A percentile compares a stretch with the other conserved stretches of the same genome.
These are phyloP conservation scores for Embiotoca jacksoni DNA, from an alignment of 2,113 vertebrate genomes.

Conservation along the genomic window DNA sequence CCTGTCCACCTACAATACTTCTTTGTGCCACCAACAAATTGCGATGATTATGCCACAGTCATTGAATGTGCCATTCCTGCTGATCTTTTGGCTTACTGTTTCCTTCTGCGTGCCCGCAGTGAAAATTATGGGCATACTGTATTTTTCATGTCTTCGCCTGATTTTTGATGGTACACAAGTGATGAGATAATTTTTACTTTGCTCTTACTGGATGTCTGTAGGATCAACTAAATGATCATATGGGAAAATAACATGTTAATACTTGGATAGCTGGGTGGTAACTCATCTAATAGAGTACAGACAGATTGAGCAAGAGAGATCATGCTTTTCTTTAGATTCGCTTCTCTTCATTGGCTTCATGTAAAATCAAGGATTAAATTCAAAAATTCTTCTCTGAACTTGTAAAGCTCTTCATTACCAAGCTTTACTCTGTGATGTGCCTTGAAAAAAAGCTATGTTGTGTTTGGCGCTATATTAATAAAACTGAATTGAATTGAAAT, in stretches of 20 bases:
- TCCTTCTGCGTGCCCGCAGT: neutral
- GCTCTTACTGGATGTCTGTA: neutral
- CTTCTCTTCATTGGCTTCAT: too few relatives aligned
- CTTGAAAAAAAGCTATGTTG: too few relatives aligned
- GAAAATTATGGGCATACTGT: neutral
- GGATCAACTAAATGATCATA: neutral
- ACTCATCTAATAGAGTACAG: neutral
- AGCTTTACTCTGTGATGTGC: too few relatives aligned
- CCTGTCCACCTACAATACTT: constrained; percentile 11
- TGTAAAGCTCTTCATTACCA: too few relatives aligned
- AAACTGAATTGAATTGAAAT: too few relatives aligned
- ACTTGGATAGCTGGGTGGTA: too few relatives aligned
- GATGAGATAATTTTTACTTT: neutral
- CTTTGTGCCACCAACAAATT: constrained; percentile 24
- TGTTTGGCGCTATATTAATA: too few relatives aligned
- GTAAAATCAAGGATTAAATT: too few relatives aligned
- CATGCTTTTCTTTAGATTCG: too few relatives aligned
- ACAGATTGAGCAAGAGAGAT: too few relatives aligned
- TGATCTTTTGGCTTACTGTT: constrained; percentile 16
- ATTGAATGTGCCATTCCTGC: neutral
- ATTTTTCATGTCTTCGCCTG: neutral
- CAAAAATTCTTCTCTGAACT: too few relatives aligned
- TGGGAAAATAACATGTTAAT: too few relatives aligned
- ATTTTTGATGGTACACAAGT: neutral
- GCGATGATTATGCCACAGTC: neutral